These are phyloP conservation scores for Garrulus glandarius DNA, from an alignment of 2,797 vertebrate species.

Conservation along the genomic window DNA sequence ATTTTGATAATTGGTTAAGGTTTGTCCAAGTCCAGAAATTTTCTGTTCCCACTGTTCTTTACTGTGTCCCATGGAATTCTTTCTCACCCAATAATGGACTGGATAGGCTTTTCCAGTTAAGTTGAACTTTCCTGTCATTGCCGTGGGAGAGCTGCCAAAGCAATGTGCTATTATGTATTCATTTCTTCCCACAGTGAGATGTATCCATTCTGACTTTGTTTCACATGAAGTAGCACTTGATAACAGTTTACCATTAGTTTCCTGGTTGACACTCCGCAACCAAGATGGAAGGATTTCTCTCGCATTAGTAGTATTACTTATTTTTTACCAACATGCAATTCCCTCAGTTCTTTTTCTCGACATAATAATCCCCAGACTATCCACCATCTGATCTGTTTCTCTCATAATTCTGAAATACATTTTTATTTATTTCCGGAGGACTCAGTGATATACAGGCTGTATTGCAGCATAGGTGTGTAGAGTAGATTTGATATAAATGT, in stretches of 20 bases:
- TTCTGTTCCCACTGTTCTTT: neutral
- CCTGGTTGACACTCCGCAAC: neutral
- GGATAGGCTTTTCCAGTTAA: neutral
- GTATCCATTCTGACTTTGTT: neutral
- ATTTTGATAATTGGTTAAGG: neutral
- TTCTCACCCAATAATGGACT: neutral
- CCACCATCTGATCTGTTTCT: neutral
- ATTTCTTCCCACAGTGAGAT: neutral
- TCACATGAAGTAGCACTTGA: neutral
- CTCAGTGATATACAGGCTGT: neutral
- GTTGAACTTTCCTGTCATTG: neutral
- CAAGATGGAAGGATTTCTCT: neutral
- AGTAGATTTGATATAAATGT: neutral
- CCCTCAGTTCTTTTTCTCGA: neutral
- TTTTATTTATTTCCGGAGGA: neutral
- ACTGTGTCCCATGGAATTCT: neutral
- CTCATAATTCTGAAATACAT: neutral
- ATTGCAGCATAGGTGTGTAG: neutral
- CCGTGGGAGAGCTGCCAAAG: neutral
- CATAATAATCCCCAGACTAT: neutral
- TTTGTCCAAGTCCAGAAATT: neutral
- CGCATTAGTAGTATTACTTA: neutral
- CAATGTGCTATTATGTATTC: neutral
- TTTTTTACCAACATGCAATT: neutral
- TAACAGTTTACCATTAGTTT: neutral